These are phyloP conservation scores for Porites australiensis DNA, from an alignment of 64 coral and sea anemone species.

Conservation along the genomic window DNA sequence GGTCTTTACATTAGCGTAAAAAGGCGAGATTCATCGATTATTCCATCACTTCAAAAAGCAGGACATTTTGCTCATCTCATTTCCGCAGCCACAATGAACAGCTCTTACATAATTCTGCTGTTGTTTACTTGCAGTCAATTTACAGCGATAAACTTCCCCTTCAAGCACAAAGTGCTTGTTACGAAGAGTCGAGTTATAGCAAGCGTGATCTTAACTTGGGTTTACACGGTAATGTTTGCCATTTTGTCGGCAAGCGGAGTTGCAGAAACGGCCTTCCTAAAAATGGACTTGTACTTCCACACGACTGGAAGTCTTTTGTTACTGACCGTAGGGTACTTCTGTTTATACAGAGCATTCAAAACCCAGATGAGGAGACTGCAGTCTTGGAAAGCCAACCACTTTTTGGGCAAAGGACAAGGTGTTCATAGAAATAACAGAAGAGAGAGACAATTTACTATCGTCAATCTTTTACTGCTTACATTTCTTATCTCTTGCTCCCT, in stretches of 20 bases:
- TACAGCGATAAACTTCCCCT: slow-evolving; percentile 17
- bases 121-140: slow-evolving; percentile 39
- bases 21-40: neutral
- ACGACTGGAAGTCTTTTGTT: slow-evolving; percentile 13
- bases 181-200: neutral
- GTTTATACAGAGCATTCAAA: slow-evolving; percentile 29
- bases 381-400: neutral
- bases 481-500: slow-evolving; percentile 35
- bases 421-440: neutral
- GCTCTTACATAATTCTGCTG: slow-evolving; percentile 30
- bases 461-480: slow-evolving; percentile 27
- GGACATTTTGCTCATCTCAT: neutral
- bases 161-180: slow-evolving; percentile 5
- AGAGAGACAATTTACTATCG: slow-evolving; percentile 24
- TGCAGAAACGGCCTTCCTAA: neutral
- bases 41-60: neutral
- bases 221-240: neutral
- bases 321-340: neutral
- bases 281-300: slow-evolving; percentile 38
- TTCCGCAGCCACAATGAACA: slow-evolving; percentile 25
- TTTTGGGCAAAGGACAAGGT: neutral
- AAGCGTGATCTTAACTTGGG: slow-evolving; percentile 24
- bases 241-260: neutral
- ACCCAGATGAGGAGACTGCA: neutral
- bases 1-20: neutral